Conservation (phyloP, 2,797 vertebrate genomes). For the Liparis tanakae region DNA sequence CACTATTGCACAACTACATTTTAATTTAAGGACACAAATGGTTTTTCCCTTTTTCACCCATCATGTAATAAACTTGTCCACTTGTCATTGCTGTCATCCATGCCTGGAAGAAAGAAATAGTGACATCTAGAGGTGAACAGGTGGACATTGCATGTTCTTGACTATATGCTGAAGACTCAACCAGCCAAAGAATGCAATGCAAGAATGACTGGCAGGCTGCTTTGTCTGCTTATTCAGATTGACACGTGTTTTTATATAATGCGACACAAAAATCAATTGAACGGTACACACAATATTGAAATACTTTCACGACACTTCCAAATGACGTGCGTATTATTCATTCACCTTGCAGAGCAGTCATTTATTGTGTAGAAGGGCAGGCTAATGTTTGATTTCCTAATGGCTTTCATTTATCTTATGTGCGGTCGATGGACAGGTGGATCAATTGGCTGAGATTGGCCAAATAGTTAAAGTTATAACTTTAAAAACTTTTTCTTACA, state of each 20-base stretch:
- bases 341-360: neutral
- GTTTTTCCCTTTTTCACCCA: neutral
- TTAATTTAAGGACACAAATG: neutral
- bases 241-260: neutral
- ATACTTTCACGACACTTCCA: neutral
- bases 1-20: neutral
- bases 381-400: slow-evolving; percentile 3
- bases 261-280: neutral
- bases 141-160: slow-evolving; percentile 34
- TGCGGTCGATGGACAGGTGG: neutral
- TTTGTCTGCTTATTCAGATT: neutral
- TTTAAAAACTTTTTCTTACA: no score
- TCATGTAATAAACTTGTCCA: slow-evolving; percentile 5
- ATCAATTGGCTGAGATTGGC: neutral
- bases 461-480: slow-evolving; percentile 5
- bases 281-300: neutral
- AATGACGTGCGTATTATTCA: neutral
- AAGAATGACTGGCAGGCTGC: neutral
- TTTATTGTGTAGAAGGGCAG: neutral
- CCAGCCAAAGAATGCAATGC: neutral
- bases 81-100: neutral
- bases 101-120: slow-evolving; percentile 29
- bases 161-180: neutral
- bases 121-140: slow-evolving; percentile 78
- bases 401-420: slow-evolving; percentile 12